Base-by-base conservation (phyloP, 92 coral and sea anemone species). In the Scolanthus callimorphus region DNA sequence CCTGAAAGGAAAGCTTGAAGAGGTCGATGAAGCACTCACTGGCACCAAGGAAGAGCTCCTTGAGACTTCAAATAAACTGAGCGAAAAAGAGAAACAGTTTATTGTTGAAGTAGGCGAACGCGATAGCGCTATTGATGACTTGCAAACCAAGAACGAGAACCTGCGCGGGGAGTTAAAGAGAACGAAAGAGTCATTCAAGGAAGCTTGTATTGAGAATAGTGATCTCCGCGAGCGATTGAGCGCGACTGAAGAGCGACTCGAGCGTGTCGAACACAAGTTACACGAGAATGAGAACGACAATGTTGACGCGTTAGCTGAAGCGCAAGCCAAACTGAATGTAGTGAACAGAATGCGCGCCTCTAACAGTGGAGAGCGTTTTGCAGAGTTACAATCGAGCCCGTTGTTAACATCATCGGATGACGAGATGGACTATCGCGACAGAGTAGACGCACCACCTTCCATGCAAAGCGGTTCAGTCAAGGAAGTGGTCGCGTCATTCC, bases 301-400 rank as follows among this genome's bases (percentile, higher is more conserved):
- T 29, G 96, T 84, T 19, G 90, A 87, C 34, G 71, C 86, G 17
- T 58, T 78, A 23, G 96, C 90, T 0, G 96, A 87, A 51, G 90
- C 90, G 0, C 96, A 83, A 37, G 96, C 96, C 8, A 87, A 87
- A 39, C 74, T 87, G 67, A 87, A 87, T 4, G 85, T 87, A 41
- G 78, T 87, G 4, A 72, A 62, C 43, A 87, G 77, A 31, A 69
- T 87, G 83, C 77, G 71, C 30, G 90, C 80, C 2, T 60, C 90
- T 2, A 62, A 78, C 62, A 67, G 76, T 24, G 84, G 86, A 1
- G 90, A 78, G 25, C 49, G 63, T 20, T 83, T 83, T 12, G 85
- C 73, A 10, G 86, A 87, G 51, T 56, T 87, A 4, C 71, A 70
- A 3, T 48, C 70, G 0, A 50, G 73, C 4, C 51, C 74, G 6